phyloP scores from a whole-genome alignment of 1,140 invertebrate species.

The Drosophila subpulchrella region DNA sequence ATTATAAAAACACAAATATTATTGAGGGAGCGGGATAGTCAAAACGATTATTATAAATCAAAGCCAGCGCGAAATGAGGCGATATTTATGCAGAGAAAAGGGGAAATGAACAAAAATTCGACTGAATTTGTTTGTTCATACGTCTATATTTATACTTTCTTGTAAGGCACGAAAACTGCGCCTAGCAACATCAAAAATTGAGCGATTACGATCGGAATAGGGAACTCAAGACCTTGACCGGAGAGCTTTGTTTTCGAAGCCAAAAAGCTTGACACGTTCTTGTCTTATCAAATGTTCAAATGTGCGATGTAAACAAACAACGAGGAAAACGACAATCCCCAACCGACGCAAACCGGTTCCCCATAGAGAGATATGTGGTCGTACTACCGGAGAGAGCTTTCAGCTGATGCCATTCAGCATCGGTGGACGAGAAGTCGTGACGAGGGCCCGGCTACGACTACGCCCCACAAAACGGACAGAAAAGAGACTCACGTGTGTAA shows the following conservation, averaged over 20 bases:
- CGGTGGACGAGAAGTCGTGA: slow-evolving; percentile 19
- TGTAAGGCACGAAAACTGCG: slow-evolving; percentile 10
- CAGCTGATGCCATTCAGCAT: slow-evolving; percentile 29
- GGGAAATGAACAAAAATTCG: background rate
- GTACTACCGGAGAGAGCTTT: slow-evolving; percentile 27
- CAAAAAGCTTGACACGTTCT: slow-evolving; percentile 51
- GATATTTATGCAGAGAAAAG: slow-evolving; percentile 22
- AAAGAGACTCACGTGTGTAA: slow-evolving; percentile 58
- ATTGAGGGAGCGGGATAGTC: slow-evolving; percentile 1
- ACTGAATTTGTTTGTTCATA: slow-evolving; percentile 3
- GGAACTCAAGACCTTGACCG: slow-evolving; percentile 60
- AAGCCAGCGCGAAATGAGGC: slow-evolving; percentile 6
- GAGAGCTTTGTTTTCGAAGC: slow-evolving; percentile 56
- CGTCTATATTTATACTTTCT: slow-evolving; percentile 8
- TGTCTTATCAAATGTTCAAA: slow-evolving; percentile 57
- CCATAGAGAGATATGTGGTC: background rate
- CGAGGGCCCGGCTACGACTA: slow-evolving; percentile 50
- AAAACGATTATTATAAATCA: slow-evolving; percentile 37
- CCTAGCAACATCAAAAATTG: slow-evolving; percentile 54
- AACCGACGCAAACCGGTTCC: slow-evolving; percentile 67
- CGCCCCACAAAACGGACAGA: slow-evolving; percentile 35
- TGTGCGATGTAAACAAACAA: slow-evolving; percentile 70
- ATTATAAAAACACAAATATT: slow-evolving; percentile 49
- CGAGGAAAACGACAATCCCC: slow-evolving; percentile 59
- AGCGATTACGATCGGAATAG: slow-evolving; percentile 50